Conservation (phyloP, 1,140 invertebrate genomes). For the Trypoxylus dichotomus region DNA sequence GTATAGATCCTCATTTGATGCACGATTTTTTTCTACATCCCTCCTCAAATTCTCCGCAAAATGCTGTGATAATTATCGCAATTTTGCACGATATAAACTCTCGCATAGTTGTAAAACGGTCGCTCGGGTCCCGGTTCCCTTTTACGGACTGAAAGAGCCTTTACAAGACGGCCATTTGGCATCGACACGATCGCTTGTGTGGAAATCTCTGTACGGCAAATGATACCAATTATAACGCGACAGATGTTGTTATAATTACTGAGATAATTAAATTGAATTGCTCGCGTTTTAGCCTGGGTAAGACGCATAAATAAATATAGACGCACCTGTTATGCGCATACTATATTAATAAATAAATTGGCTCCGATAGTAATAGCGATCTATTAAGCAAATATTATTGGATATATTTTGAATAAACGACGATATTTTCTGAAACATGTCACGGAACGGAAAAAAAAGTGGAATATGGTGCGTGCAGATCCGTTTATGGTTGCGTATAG, state of each 20-base stretch:
- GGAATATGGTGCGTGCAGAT: no score
- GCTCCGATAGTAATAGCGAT: neutral
- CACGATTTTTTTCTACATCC: neutral
- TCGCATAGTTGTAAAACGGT: neutral
- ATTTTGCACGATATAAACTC: neutral
- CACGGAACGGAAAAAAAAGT: no score
- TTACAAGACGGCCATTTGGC: neutral
- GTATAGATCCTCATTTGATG: neutral
- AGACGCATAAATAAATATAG: neutral
- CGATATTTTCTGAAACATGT: no score
- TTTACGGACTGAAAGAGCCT: neutral
- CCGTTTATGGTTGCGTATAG: no score
- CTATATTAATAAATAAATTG: neutral
- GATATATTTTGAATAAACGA: neutral
- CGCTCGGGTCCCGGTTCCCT: neutral
- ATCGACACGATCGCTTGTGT: neutral
- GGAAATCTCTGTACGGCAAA: slow-evolving; percentile 6
- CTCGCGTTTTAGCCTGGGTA: neutral
- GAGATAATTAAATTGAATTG: neutral
- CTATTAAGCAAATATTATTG: neutral
- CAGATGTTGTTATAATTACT: slow-evolving; percentile 3
- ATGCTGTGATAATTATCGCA: neutral
- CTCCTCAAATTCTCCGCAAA: neutral
- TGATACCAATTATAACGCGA: slow-evolving; percentile 6
- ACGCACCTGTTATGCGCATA: neutral